Evolutionary conservation across 2,797 vertebrate species (phyloP), one percentile per base, ranked within the genome.

Genomic region (Falco novaeseelandiae): DNA sequence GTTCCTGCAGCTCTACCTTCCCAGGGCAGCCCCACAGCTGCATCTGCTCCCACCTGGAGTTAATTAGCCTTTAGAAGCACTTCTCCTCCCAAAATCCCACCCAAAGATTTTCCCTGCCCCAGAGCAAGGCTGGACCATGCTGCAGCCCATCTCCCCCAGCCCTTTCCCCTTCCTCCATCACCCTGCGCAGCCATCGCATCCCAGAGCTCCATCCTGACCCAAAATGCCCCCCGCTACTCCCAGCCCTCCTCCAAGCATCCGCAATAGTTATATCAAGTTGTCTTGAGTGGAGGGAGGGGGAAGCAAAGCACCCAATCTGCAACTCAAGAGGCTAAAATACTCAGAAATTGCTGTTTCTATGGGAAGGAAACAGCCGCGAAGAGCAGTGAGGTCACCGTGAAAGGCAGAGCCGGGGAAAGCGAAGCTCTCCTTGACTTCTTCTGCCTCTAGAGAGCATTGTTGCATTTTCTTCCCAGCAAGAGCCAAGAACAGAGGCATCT

Each of bases 391-490:
- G 83, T 82, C 83, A 48, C 2, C n/a, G 38, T 4, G 26, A 40
- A 83, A 91, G 34, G 30, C 87, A 61, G 76, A 91, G 85, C n/a
- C 0, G 2, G 77, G 61, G 20, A 93, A 90, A 94, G 69, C 40
- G 1, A 87, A 90, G 44, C 77, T 89, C 69, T 92, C 58, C 70
- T 74, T 89, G 90, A 92, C 92, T 93, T 58, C 55, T 96, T 97
- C 94, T 94, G 95, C 95, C 96, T 97, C 96, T 96, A 96, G 97
- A 96, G 95, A 96, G 93, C 96, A 96, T 96, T 92, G 88, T 97
- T 97, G 96, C 89, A 86, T 97, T 97, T 97, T 89, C 95, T 96
- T 96, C 94, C 89, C 84, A 81, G 89, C 82, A 44, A 95, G 79
- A 94, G 58, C 71, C 42, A 27, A 72, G 42, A 83, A 46, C 63